Base-by-base conservation (phyloP, 2,888 invertebrate species). In the Cantharis rustica region DNA sequence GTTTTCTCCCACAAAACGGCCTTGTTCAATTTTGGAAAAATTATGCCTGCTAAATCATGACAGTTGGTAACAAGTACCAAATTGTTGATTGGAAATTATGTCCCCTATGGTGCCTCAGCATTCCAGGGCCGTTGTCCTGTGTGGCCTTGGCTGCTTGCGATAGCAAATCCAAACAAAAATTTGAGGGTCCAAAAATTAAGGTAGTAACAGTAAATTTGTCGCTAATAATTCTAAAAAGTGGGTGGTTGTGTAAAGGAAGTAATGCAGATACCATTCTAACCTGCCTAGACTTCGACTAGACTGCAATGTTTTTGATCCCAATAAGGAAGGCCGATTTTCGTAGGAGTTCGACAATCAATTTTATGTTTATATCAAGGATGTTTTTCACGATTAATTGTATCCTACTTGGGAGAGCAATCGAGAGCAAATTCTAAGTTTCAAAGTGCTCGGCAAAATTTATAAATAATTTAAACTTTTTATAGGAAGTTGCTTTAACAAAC, bases 41-140 rank as follows among this genome's bases (percentile, higher is more conserved):
- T 23, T 15, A n/a, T 66, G 64, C 3, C 13, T 13, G 31, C 13
- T 5, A 16, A 64, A 64, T 75, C 27, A 74, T 16, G 68, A 7
- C 62, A 69, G 73, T 74, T 76, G 64, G 72, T 74, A 76, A 78
- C 75, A 20, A 73, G 73, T 66, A 47, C 76, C 66, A 68, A 76
- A 76, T 75, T 74, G 71, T 72, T 75, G 74, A 75, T 73, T 75
- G 73, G 63, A 79, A 79, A 69, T 73, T 75, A 61, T 77, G 75
- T 81, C 77, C 79, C 78, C 77, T 80, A 72, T 80, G 81, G 80
- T 77, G 79, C 80, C 81, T 76, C 76, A 70, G 71, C 75, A 75
- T 75, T 74, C 74, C 75, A 75, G 80, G 78, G 81, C 77, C 81
- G 78, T 79, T 81, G 81, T 74, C 81, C 81, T 80, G 79, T 62